Evolutionary conservation across 2,797 vertebrate species (phyloP).

Genomic region (Acipenser transmontanus): DNA sequence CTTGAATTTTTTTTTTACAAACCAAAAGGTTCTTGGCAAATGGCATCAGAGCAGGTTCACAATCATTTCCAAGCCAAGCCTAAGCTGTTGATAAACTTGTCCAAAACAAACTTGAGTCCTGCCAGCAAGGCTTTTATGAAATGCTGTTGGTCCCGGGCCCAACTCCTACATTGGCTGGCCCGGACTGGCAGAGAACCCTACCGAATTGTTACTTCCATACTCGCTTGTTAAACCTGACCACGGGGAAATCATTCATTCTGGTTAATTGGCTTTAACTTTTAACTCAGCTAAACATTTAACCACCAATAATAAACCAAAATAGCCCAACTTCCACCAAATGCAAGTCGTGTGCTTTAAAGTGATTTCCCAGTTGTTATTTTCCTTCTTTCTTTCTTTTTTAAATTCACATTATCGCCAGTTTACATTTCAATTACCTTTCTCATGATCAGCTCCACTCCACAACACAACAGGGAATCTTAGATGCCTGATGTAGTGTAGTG

Average conservation of each 20-base stretch:
- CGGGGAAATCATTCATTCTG: constrained; percentile 4
- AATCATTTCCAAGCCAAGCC: neutral
- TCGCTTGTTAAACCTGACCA: neutral
- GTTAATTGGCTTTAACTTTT: constrained; percentile 9
- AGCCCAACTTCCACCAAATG: constrained; percentile 14
- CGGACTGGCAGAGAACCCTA: neutral
- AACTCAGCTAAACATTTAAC: constrained; percentile 16
- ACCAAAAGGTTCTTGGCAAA: too few species aligned
- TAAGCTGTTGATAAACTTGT: constrained; percentile 1
- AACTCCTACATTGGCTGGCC: neutral
- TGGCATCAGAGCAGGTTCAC: neutral
- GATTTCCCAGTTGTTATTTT: constrained; percentile 16
- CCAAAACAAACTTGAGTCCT: constrained; percentile 1
- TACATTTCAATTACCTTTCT: constrained; percentile 12
- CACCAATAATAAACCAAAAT: constrained; percentile 10
- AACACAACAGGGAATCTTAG: constrained; percentile 14
- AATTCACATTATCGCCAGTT: constrained; percentile 15
- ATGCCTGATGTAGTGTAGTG: constrained; percentile 10
- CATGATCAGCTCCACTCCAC: constrained; percentile 1
- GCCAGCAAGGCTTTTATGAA: neutral
- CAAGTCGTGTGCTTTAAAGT: constrained; percentile 5
- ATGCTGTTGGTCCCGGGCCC: neutral
- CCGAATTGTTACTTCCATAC: neutral
- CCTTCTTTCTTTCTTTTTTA: constrained; percentile 17
- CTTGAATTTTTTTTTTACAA: neutral